Percentiles rank a stretch among this genome's conserved stretches.
phyloP scores from a whole-genome alignment of 1,140 invertebrate genomes.

The Drosophila varians region DNA sequence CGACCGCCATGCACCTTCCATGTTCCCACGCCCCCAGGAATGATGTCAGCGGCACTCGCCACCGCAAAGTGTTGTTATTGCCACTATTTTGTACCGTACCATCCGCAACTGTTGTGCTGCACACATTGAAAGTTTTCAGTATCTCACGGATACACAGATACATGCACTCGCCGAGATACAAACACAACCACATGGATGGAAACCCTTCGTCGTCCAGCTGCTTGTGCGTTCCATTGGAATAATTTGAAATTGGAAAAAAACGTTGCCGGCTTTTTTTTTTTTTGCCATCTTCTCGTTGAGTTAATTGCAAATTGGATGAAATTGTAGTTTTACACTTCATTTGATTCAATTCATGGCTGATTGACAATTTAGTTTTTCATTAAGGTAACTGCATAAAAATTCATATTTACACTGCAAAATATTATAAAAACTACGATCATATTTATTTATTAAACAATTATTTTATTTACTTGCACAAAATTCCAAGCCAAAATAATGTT shows the following conservation, averaged over 20 bases:
- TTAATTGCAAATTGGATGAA: slow-evolving; percentile 84
- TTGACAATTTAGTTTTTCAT: slow-evolving; percentile 83
- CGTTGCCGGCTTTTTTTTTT: slow-evolving; percentile 12
- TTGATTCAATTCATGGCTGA: slow-evolving; percentile 82
- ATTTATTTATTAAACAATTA: not conserved
- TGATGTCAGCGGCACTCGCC: slow-evolving; percentile 38
- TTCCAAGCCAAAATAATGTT: no score
- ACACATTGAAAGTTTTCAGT: slow-evolving; percentile 7
- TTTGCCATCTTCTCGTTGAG: slow-evolving; percentile 75
- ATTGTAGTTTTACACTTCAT: slow-evolving; percentile 84
- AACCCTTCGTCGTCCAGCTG: slow-evolving; percentile 39
- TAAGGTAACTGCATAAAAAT: slow-evolving; percentile 56
- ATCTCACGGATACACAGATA: slow-evolving; percentile 6
- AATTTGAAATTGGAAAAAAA: slow-evolving; percentile 76
- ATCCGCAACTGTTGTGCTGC: not conserved
- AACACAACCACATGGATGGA: slow-evolving; percentile 11
- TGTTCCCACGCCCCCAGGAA: slow-evolving; percentile 6
- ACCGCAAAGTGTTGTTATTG: slow-evolving; percentile 48
- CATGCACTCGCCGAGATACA: not conserved
- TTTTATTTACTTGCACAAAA: not conserved
- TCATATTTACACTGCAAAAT: slow-evolving; percentile 3
- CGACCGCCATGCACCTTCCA: not conserved
- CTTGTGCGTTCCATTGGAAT: slow-evolving; percentile 77
- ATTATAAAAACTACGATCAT: not conserved
- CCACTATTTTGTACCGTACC: not conserved